phyloP scores from a whole-genome alignment of 2,888 invertebrate genomes.

The Herminia tarsipennalis region DNA sequence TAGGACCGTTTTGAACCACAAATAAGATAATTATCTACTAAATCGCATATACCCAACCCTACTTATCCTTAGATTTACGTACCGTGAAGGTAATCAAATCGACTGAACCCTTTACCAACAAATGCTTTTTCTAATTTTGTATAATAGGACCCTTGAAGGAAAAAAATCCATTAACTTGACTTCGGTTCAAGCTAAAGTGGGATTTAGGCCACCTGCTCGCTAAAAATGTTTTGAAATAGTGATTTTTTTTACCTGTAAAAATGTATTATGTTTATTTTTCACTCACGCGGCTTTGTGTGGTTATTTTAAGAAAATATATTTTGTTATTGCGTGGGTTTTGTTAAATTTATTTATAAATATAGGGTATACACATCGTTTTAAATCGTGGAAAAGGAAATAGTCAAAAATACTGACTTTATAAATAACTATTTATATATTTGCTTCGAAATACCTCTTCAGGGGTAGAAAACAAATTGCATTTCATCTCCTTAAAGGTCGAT shows the following conservation, averaged over 20 bases:
- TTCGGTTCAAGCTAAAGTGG: not conserved
- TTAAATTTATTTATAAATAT: no score
- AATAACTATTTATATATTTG: no score
- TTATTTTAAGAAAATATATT: no score
- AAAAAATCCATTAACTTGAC: slow-evolving; percentile 44
- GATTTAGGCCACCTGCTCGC: not conserved
- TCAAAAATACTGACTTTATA: no score
- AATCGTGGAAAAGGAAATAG: no score
- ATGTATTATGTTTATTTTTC: no score
- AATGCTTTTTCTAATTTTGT: slow-evolving; percentile 47
- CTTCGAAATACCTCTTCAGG: no score
- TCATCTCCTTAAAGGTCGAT: no score
- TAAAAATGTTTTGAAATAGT: not conserved
- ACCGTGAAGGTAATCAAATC: slow-evolving; percentile 54
- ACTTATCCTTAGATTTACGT: slow-evolving; percentile 47
- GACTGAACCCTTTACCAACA: slow-evolving; percentile 42
- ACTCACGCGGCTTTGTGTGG: no score
- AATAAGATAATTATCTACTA: slow-evolving; percentile 44
- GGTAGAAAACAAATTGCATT: no score
- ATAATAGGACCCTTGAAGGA: slow-evolving; percentile 24
- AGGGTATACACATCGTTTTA: no score
- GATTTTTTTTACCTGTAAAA: not conserved
- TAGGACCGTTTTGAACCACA: slow-evolving; percentile 28
- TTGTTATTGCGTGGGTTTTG: no score
- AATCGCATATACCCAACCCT: slow-evolving; percentile 39